Conservation (phyloP, 2,113 vertebrate species). For the Hemicordylus capensis region DNA sequence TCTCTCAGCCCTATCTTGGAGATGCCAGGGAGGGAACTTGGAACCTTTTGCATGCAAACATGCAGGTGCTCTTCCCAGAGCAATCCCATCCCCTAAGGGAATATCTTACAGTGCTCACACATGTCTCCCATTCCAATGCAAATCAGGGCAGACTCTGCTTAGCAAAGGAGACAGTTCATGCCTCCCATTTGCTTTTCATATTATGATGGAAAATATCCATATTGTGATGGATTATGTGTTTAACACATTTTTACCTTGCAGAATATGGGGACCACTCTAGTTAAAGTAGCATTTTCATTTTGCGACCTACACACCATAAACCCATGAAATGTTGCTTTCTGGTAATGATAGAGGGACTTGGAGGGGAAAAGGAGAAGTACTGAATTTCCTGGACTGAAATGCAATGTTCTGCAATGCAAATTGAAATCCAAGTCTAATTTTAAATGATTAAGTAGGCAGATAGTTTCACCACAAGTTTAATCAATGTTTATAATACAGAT, state of each 20-base stretch:
- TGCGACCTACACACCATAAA: background rate
- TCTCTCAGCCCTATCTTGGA: background rate
- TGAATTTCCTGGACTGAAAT: background rate
- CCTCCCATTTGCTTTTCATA: no score
- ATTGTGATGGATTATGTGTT: background rate
- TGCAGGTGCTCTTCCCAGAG: no score
- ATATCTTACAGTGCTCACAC: no score
- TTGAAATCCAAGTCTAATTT: background rate
- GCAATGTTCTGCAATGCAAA: background rate
- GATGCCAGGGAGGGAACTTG: no score
- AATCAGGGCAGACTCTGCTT: no score
- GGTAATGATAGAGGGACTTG: background rate
- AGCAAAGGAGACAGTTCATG: no score
- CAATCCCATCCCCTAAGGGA: no score
- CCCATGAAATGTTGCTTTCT: background rate
- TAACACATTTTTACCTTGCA: background rate
- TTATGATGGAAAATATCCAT: no score
- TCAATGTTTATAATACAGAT: background rate
- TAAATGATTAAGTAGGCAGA: background rate
- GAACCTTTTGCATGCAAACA: no score
- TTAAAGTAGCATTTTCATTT: background rate
- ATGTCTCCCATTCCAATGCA: no score
- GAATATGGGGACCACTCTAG: background rate
- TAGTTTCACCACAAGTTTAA: background rate
- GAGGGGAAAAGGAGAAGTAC: background rate